phyloP scores from a whole-genome alignment of 2,113 vertebrate genomes.

The Pseudopodoces humilis region DNA sequence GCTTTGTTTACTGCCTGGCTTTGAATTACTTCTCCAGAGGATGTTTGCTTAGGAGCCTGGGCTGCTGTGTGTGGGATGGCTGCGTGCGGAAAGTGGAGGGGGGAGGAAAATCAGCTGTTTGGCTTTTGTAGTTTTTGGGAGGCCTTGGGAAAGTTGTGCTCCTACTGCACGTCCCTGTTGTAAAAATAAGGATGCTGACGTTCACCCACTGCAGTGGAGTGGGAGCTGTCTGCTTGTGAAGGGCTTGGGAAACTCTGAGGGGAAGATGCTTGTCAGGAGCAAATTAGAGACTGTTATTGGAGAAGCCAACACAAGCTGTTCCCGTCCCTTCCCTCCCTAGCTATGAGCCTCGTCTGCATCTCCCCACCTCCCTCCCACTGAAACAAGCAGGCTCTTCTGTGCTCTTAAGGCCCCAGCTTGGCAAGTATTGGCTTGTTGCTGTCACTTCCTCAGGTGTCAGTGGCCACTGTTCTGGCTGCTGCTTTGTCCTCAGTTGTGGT shows the following conservation, averaged over 20 bases:
- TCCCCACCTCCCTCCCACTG: not conserved
- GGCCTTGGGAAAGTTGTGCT: constrained; percentile 5
- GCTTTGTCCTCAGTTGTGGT: not conserved
- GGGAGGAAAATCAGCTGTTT: not conserved
- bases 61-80: not conserved
- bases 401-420: not conserved
- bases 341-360: not conserved
- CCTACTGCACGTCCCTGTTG: not conserved
- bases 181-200: not conserved
- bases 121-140: not conserved
- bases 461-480: not conserved
- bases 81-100: rapidly evolving
- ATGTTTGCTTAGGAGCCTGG: not conserved
- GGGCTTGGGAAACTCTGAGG: not conserved
- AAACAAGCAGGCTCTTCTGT: not conserved
- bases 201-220: not conserved
- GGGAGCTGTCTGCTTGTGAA: not conserved
- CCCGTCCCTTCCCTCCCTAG: not conserved
- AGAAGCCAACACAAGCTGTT: not conserved
- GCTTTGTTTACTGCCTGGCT: not conserved
- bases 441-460: rapidly evolving
- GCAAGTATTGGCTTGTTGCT: not conserved
- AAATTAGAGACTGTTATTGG: not conserved
- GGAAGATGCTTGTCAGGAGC: not conserved
- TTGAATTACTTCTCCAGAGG: not conserved